Base-by-base conservation (phyloP, 2,113 vertebrate genomes). In the Myanophis thanlyinensis region DNA sequence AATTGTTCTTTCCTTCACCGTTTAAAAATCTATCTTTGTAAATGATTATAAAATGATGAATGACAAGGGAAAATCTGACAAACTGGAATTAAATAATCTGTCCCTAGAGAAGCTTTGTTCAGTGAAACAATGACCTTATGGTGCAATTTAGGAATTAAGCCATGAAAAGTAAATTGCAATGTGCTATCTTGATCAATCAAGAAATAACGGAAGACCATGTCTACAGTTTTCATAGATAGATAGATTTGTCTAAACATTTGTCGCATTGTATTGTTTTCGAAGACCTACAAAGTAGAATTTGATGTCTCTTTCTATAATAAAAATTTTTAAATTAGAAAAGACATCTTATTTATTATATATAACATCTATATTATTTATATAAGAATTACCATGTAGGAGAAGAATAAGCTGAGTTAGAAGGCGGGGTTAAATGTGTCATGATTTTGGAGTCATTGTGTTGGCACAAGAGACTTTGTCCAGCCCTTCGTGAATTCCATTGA, bases 1-100 rank as follows among this genome's bases (percentile, higher is more conserved):
- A 93, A 95, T 94, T 95, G 90, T 91, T 85, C 73, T 85, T 94
- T 95, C 30, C 80, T 92, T 86, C 92, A n/a, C 89, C 93, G 85
- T 90, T 90, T 93, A 89, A 46, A 92, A 91, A 88, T 95, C 94
- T 91, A 94, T 94, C 27, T 95, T 95, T 94, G 88, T 92, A 47
- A 88, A 95, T 89, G 40, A 92, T 94, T 93, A 80, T 95, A 92
- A 94, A 96, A 94, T 93, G 95, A 94, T 96, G 94, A 92, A 92
- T 90, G 93, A 93, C 96, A 93, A 94, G 93, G 89, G 90, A 96
- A 93, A 93, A 87, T 51, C 73, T 96, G 91, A 91, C 91, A 94
- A 96, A 91, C 89, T 94, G 46, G 49, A 2, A 18, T 93, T 91
- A 95, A 95, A 93, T 91, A 93, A 88, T 44, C 30, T 91, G 3